A percentile compares a stretch with the other conserved stretches of the same genome.
phyloP scores from a whole-genome alignment of 2,797 vertebrate species.

The Telmatherina bonti region DNA sequence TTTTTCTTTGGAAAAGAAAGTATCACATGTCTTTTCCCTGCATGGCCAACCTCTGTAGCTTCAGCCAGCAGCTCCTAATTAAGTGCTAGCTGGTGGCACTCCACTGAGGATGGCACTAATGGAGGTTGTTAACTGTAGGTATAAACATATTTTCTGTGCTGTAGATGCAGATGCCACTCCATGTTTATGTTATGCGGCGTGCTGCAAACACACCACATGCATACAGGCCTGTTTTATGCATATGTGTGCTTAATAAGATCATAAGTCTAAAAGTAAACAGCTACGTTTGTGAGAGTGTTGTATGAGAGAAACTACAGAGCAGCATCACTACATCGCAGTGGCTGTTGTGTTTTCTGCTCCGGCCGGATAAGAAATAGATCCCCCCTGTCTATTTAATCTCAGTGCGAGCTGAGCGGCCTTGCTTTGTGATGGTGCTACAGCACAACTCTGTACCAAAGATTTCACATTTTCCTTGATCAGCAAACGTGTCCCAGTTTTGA shows the following conservation, averaged over 20 bases:
- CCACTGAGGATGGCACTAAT: constrained; percentile 58
- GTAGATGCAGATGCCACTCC: constrained; percentile 30
- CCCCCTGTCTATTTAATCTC: constrained; percentile 33
- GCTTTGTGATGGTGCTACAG: constrained; percentile 15
- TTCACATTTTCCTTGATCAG: constrained; percentile 19
- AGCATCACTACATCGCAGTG: constrained; percentile 20
- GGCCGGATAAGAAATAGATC: constrained; percentile 45
- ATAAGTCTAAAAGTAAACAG: constrained; percentile 52
- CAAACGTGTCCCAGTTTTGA: constrained; percentile 14
- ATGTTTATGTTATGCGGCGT: not conserved
- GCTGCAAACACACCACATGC: not conserved
- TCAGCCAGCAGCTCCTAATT: constrained; percentile 58
- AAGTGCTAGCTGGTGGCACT: constrained; percentile 59
- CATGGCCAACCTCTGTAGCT: constrained; percentile 35
- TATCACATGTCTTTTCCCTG: constrained; percentile 19
- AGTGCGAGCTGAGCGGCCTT: constrained; percentile 23
- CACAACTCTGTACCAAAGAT: not conserved
- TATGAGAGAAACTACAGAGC: constrained; percentile 28
- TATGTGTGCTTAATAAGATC: constrained; percentile 48
- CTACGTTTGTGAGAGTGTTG: constrained; percentile 31
- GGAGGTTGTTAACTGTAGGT: constrained; percentile 69
- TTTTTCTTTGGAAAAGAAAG: not conserved
- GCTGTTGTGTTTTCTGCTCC: constrained; percentile 28
- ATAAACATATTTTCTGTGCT: constrained; percentile 39
- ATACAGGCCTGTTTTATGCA: constrained; percentile 1